Evolutionary conservation across 1,140 invertebrate genomes (phyloP), one percentile per base, ranked within the genome.

Genomic region (Piezodorus guildinii): DNA sequence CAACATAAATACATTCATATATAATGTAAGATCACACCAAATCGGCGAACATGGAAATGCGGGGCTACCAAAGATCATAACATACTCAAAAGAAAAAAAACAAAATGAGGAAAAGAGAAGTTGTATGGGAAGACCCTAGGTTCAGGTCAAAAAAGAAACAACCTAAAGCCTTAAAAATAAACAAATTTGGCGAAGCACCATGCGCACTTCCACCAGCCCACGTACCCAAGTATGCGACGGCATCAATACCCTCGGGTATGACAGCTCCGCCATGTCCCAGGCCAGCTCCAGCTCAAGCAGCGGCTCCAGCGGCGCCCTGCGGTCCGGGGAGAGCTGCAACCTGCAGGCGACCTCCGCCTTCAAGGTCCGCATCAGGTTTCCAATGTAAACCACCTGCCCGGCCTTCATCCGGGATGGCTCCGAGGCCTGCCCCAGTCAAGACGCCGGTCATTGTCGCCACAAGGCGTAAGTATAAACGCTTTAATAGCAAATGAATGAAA

Each of bases 251-350:
- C 9, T 39, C 34, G 34, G 34, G 34, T 39, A 39, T 39, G 34
- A 39, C 34, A 39, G 3, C 34, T 39, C 34, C 34, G 12, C 34
- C 34, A 39, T 89, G 23, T 85, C 87, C 63, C 79, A 90, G 74
- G 80, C 79, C 0, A 69, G 79, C 59, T 87, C 83, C 68, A 91
- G n/a, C n/a, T n/a, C n/a, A n/a, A n/a, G n/a, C n/a, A n/a, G 88
- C 69, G 73, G 77, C 54, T 73, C 74, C 1, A 74, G 83, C 58
- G 72, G 78, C 56, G 30, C 3, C 3, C 3, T 5, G 30, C 30
- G 45, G 45, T 4, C 15, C 15, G 12, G 1, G 16, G 12, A 9
- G n/a, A 21, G 19, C 46, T 49, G 10, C 16, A 6, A n/a, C 46
- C 2, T 39, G 6, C 46, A 17, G 16, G 46, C 46, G 46, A 49